Evolutionary conservation across 2,888 invertebrate species (phyloP), one percentile per base, ranked within the genome.

Genomic region (Lampropteryx suffumata): DNA sequence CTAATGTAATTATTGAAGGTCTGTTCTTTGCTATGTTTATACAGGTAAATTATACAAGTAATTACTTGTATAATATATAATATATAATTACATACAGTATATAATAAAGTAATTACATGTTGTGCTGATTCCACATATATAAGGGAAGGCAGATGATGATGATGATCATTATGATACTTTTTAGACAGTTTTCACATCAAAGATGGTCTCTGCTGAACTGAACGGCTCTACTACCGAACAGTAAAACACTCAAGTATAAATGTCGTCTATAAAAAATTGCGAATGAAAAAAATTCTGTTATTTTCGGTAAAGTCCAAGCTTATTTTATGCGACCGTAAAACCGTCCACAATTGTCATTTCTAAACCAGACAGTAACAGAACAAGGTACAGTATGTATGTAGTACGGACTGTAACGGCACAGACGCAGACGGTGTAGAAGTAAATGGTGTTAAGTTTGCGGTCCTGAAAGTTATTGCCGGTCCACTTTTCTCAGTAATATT

Each of bases 251-350:
- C 12, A 28, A 39, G 24, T 33, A 35, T 45, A 46, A 35, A 49
- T 35, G 32, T 27, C 32, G 12, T 17, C 28, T 30, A 46, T 55
- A 57, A 55, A 46, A n/a, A 57, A 44, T 42, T 30, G 32, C 47
- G 26, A 32, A 52, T 50, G 44, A 43, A 49, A 36, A 52, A 46
- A 46, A n/a, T 45, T 48, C 33, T 30, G 29, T 47, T 43, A 43
- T 47, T 47, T 47, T 34, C 21, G 21, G 43, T 13, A 39, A 34
- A 50, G 43, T 43, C 41, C 33, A 29, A 52, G 26, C 29, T 13
- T 51, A 41, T 42, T 52, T 52, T 52, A 47, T 39, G n/a, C 3
- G 26, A 46, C 29, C 36, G 37, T 47, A 43, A 47, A 50, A 43
- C 11, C 9, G 7, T 10, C 33, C 14, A 27, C 7, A 42, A 50